phyloP scores from a whole-genome alignment of 2,888 invertebrate genomes.

The Platerodrilus igneus region DNA sequence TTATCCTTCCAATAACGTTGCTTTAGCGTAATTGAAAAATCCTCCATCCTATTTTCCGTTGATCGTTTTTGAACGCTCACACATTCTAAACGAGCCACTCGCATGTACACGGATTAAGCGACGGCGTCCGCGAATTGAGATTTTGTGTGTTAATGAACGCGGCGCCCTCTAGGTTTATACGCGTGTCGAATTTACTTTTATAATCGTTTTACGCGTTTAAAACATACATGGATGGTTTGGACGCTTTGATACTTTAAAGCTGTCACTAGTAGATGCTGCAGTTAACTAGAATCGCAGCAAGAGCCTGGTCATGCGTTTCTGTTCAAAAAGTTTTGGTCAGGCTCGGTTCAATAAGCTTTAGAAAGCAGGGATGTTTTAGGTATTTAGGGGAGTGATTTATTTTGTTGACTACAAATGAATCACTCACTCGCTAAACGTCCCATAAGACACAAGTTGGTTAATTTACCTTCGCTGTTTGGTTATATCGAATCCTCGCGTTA shows the following conservation, averaged over 20 bases:
- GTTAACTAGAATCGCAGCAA: conserved; percentile 9
- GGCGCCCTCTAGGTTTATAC: conserved; percentile 31
- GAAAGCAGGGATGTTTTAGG: too few species aligned
- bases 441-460: too few species aligned
- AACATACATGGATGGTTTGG: conserved; percentile 38
- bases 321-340: too few species aligned
- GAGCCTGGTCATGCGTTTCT: conserved; percentile 19
- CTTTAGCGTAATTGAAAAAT: conserved; percentile 18
- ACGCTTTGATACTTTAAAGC: conserved; percentile 30
- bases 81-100: conserved; percentile 18
- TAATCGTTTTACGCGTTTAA: conserved; percentile 34
- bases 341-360: too few species aligned
- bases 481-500: too few species aligned
- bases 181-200: conserved; percentile 36
- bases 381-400: too few species aligned
- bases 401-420: too few species aligned
- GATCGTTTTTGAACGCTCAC: conserved; percentile 22
- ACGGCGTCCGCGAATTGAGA: conserved; percentile 19
- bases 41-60: conserved; percentile 16
- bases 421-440: too few species aligned
- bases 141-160: conserved; percentile 24
- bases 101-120: conserved; percentile 17
- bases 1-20: conserved; percentile 5
- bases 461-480: too few species aligned
- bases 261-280: conserved; percentile 17